phyloP scores from a whole-genome alignment of 2,888 invertebrate genomes.

The Morinoia aosen region DNA sequence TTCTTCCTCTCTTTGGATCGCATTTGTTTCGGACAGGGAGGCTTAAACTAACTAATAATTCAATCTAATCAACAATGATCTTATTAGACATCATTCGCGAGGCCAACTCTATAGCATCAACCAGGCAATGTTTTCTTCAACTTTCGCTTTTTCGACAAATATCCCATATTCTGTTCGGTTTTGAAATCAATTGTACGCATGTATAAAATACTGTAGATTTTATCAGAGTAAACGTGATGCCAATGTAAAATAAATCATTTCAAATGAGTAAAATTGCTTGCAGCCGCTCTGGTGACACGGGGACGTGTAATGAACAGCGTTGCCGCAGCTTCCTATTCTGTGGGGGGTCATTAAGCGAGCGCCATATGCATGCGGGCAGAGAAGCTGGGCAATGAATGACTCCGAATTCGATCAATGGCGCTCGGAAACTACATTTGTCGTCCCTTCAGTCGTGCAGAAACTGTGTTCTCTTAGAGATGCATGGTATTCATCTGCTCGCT shows the following conservation, averaged over 20 bases:
- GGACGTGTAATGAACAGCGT: too few species aligned
- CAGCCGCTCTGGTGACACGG: neutral
- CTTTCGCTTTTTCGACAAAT: neutral
- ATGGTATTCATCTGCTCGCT: neutral
- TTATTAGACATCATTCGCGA: too few species aligned
- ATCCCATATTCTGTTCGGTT: neutral
- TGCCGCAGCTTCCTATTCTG: neutral
- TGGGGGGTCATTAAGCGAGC: neutral
- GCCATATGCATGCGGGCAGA: neutral
- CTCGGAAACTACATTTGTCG: neutral
- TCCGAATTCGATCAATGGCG: neutral
- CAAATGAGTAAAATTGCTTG: neutral
- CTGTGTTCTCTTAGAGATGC: neutral
- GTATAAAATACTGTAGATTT: neutral
- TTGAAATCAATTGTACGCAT: neutral
- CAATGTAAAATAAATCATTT: neutral
- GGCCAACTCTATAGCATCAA: too few species aligned
- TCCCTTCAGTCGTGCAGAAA: neutral
- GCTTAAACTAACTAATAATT: too few species aligned
- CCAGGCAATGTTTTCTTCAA: neutral
- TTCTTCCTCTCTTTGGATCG: too few species aligned
- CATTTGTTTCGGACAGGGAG: too few species aligned
- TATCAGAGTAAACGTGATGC: neutral
- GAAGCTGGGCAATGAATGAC: neutral
- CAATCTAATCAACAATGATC: too few species aligned